Base-by-base conservation (phyloP, 1,140 invertebrate species). In the Drosophila melanica region DNA sequence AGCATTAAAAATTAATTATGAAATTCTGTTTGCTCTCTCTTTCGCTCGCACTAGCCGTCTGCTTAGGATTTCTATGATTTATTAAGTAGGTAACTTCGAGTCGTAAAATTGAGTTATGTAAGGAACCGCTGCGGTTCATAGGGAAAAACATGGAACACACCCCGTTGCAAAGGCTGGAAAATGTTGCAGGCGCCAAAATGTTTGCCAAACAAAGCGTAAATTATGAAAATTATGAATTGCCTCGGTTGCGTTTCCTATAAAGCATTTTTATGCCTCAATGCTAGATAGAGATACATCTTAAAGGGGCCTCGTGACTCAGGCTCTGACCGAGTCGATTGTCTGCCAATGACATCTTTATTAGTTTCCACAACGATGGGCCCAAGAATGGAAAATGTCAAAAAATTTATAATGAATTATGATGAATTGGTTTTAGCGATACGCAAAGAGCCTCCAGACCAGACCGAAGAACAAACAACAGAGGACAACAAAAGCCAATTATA, bases 221-320 rank as follows among this genome's bases (percentile, higher is more conserved):
- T 90, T 90, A 90, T 90, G 89, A 90, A 90, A 90, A 90, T 90
- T 90, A 90, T 90, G 79, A 90, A 87, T 90, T 87, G 84, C 84
- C 59, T 72, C 77, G 68, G 55, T 73, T 58, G 48, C 33, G 27
- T 33, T 47, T 51, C 42, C 53, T 75, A 87, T 81, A 86, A 86
- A 87, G 82, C 78, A 82, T 89, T 77, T 77, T 79, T 84, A 89
- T 76, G 64, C 42, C 64, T 27, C 53, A 55, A 47, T 71, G 42
- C 47, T 20, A 35, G 18, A 64, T 10, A 51, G 27, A 45, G 33
- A 41, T 27, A 44, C 14, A n/a, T 75, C 63, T 71, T 79, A 23
- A 39, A 42, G 47, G 39, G 54, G 41, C 63, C 60, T 67, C 48
- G 48, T 41, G 60, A 50, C 70, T 62, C 57, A 50, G 35, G 45